Conservation (phyloP, 2,888 invertebrate genomes). For the Tetragnatha montana region DNA sequence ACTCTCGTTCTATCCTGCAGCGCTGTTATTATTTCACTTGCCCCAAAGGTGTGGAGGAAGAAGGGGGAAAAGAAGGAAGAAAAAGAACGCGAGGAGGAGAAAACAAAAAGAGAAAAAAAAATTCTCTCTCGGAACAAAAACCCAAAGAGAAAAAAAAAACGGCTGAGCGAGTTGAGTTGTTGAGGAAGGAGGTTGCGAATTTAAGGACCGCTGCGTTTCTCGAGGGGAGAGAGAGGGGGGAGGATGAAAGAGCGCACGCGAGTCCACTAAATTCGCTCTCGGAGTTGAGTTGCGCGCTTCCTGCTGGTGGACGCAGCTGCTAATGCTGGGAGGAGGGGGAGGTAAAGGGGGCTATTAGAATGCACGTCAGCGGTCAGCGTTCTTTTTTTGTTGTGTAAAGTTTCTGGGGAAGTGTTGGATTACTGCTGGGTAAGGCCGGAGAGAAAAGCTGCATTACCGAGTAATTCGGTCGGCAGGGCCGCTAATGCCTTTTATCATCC, state of each 20-base stretch:
- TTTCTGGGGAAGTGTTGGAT: neutral
- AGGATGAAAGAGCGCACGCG: conserved; percentile 34
- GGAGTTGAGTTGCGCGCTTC: conserved; percentile 7
- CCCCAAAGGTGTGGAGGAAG: conserved; percentile 29
- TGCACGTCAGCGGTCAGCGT: neutral
- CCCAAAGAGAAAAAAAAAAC: too few species aligned
- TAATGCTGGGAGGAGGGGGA: conserved; percentile 7
- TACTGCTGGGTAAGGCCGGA: neutral
- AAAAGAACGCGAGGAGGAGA: too few species aligned
- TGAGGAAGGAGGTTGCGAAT: conserved; percentile 42
- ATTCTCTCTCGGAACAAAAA: too few species aligned
- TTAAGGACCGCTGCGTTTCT: conserved; percentile 50
- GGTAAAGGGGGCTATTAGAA: neutral
- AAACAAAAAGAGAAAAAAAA: too few species aligned
- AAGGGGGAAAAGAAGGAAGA: neutral
- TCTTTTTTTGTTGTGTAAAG: neutral
- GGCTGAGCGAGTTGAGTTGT: too few species aligned
- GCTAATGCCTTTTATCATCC: too few species aligned
- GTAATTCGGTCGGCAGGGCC: neutral
- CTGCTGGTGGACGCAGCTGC: conserved; percentile 50
- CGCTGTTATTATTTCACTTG: conserved; percentile 24
- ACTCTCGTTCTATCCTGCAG: conserved; percentile 19
- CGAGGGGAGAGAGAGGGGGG: neutral
- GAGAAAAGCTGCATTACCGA: neutral
- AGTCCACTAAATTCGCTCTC: conserved; percentile 33